These are phyloP conservation scores for Otolemur garnettii DNA, from an alignment of 2,113 vertebrate genomes.

Conservation along the genomic window DNA sequence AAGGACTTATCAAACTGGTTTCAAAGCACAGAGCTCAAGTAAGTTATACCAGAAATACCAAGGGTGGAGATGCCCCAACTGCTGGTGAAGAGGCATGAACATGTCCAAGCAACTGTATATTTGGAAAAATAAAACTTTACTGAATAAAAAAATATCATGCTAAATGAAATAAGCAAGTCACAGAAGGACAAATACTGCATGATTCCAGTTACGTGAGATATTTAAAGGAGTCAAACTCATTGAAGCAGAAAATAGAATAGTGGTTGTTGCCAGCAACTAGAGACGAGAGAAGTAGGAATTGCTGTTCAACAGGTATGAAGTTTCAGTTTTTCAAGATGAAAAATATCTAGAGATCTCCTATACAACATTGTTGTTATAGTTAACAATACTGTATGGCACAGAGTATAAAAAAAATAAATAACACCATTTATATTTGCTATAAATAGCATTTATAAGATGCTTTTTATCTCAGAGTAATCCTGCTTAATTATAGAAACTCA, in stretches of 20 bases:
- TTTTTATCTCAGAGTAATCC: not conserved
- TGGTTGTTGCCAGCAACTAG: not conserved
- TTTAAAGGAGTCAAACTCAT: not conserved
- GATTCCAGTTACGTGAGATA: not conserved
- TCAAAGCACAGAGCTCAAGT: slow-evolving; percentile 98
- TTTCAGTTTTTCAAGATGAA: slow-evolving; percentile 1
- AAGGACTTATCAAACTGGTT: slow-evolving; percentile 98
- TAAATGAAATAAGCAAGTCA: not conserved
- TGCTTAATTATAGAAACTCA: too few relatives aligned
- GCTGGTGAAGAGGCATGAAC: too few relatives aligned
- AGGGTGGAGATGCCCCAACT: too few relatives aligned
- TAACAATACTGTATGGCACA: not conserved
- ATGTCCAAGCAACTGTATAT: too few relatives aligned
- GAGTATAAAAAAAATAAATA: slow-evolving; percentile 32
- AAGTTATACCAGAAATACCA: too few relatives aligned
- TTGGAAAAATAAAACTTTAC: too few relatives aligned
- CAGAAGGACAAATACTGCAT: not conserved
- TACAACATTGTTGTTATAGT: not conserved
- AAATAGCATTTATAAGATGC: not conserved
- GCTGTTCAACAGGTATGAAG: not conserved
- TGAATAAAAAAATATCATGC: not conserved
- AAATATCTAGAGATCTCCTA: slow-evolving; percentile 5
- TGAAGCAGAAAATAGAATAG: not conserved
- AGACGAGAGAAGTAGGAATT: not conserved
- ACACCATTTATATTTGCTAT: not conserved